These are phyloP conservation scores for Myiopsitta monachus DNA, from an alignment of 2,113 vertebrate genomes.

Conservation along the genomic window DNA sequence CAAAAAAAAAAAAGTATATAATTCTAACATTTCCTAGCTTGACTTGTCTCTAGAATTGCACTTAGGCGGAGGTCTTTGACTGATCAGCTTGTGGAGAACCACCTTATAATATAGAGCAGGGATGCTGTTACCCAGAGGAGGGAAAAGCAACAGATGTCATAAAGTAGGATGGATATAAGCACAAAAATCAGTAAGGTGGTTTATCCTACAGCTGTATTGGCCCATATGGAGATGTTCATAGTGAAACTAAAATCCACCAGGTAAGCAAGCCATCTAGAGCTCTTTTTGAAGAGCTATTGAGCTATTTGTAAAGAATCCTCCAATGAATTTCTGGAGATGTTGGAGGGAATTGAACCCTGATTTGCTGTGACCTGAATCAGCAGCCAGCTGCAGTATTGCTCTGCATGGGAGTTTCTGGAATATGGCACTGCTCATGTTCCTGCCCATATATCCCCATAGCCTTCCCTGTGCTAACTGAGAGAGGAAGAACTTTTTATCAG, in stretches of 20 bases:
- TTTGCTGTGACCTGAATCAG: background rate
- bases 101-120: background rate
- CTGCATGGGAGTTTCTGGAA: background rate
- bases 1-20: background rate
- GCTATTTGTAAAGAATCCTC: background rate
- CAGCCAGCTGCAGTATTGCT: rapidly evolving
- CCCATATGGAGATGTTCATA: background rate
- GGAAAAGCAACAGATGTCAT: background rate
- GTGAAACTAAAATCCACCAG: background rate
- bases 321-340: background rate
- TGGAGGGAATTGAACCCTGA: background rate
- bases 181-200: background rate
- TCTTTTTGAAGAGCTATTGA: background rate
- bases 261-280: background rate
- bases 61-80: background rate
- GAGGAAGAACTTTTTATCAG: background rate
- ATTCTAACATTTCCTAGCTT: background rate
- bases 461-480: background rate
- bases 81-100: background rate
- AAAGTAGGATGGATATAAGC: background rate
- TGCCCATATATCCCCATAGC: rapidly evolving
- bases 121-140: background rate
- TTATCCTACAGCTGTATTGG: background rate
- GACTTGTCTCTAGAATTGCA: background rate
- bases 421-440: background rate